Conservation (phyloP, 1,140 invertebrate genomes). For the Drosophila insularis region DNA sequence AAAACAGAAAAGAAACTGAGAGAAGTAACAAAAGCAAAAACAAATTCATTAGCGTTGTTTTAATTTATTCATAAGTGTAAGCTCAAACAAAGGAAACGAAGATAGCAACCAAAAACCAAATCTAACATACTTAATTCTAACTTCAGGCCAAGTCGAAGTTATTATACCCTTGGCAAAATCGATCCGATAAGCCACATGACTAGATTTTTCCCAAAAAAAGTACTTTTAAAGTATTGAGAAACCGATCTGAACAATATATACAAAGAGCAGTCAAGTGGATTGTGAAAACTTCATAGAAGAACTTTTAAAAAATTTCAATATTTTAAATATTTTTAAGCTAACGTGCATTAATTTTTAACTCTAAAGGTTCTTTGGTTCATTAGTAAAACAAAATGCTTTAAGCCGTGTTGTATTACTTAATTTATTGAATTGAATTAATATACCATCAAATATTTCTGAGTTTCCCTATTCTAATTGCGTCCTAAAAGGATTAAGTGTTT, state of each 20-base stretch:
- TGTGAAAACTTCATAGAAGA: neutral
- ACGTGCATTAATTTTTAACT: neutral
- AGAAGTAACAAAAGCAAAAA: slow-evolving; percentile 36
- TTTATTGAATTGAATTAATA: too few species aligned
- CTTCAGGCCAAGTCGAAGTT: slow-evolving; percentile 3
- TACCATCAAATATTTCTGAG: too few species aligned
- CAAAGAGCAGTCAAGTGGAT: too few species aligned
- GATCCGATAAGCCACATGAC: neutral
- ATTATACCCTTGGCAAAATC: neutral
- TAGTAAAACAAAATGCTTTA: neutral
- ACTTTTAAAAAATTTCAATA: neutral
- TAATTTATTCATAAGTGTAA: slow-evolving; percentile 76
- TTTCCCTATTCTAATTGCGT: too few species aligned
- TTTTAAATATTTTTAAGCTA: neutral
- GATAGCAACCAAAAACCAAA: slow-evolving; percentile 5
- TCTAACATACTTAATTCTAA: neutral
- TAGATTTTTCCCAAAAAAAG: neutral
- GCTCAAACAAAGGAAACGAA: slow-evolving; percentile 25
- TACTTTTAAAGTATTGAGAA: neutral
- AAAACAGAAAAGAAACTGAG: slow-evolving; percentile 15
- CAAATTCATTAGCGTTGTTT: slow-evolving; percentile 78
- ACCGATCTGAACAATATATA: neutral
- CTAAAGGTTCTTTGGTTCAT: neutral
- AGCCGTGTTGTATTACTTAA: neutral
- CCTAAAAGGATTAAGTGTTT: too few species aligned